Evolutionary conservation across 2,113 vertebrate genomes (phyloP).

Genomic region (Tiliqua scincoides): DNA sequence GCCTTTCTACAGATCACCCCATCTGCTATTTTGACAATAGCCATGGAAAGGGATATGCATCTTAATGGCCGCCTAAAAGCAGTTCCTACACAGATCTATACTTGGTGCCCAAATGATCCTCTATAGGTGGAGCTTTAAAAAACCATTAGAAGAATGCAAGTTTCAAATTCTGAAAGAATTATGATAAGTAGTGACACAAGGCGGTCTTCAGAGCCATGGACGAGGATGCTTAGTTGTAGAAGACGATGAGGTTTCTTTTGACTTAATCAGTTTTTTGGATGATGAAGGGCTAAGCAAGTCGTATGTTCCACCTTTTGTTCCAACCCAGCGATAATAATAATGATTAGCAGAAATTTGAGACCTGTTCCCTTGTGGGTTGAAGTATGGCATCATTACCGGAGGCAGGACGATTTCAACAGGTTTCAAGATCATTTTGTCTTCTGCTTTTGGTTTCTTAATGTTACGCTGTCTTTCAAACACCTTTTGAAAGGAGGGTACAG

Average conservation of each 20-base stretch:
- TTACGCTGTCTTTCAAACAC: rapidly evolving
- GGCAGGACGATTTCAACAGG: slow-evolving; percentile 75
- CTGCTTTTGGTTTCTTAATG: slow-evolving; percentile 23
- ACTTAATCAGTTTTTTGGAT: slow-evolving; percentile 37
- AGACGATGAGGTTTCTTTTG: slow-evolving; percentile 48
- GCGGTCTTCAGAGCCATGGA: slow-evolving; percentile 65
- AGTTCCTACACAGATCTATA: background rate
- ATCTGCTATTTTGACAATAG: background rate
- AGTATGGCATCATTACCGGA: slow-evolving; percentile 61
- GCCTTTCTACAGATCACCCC: background rate
- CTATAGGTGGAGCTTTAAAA: background rate
- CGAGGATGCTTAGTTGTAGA: slow-evolving; percentile 27
- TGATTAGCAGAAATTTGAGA: background rate
- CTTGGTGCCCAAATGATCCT: background rate
- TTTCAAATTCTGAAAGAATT: slow-evolving; percentile 20
- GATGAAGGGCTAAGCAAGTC: background rate
- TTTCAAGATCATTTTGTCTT: slow-evolving; percentile 69
- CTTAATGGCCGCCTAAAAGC: background rate
- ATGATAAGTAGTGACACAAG: background rate
- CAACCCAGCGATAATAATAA: slow-evolving; percentile 48
- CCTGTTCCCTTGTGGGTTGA: slow-evolving; percentile 18
- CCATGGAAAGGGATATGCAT: background rate
- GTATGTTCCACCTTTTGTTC: background rate
- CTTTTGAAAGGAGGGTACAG: background rate
- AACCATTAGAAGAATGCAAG: slow-evolving; percentile 11